Conservation (phyloP, 2,888 invertebrate genomes). For the Liopterus haemorrhoidalis region DNA sequence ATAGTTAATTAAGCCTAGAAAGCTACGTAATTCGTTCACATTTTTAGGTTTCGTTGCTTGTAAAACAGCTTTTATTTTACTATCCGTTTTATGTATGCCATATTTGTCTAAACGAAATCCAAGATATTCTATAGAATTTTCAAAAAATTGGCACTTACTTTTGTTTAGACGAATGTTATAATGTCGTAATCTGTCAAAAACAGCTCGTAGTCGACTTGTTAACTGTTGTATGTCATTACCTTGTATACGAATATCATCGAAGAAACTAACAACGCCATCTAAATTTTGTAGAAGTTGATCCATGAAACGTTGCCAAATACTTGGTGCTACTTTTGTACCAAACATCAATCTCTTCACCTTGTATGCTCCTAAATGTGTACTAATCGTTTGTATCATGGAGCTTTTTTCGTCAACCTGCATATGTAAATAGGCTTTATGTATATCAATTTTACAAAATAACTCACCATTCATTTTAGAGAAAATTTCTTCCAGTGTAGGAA, state of each 20-base stretch:
- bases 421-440: slow-evolving; percentile 22
- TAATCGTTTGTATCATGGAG: slow-evolving; percentile 17
- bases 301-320: slow-evolving; percentile 33
- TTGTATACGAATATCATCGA: slow-evolving; percentile 33
- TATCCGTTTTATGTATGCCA: slow-evolving; percentile 17
- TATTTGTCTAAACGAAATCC: slow-evolving; percentile 23
- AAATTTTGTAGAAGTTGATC: slow-evolving; percentile 31
- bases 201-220: slow-evolving; percentile 2
- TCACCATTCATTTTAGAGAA: slow-evolving; percentile 24
- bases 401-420: slow-evolving; percentile 19
- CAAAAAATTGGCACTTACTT: slow-evolving; percentile 28
- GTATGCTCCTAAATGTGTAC: slow-evolving; percentile 15
- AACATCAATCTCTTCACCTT: slow-evolving; percentile 21
- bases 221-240: slow-evolving; percentile 15
- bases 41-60: slow-evolving; percentile 19
- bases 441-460: slow-evolving; percentile 22
- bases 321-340: slow-evolving; percentile 31
- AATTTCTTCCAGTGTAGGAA: slow-evolving; percentile 22
- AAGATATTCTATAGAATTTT: slow-evolving; percentile 23
- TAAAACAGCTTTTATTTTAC: slow-evolving; percentile 25
- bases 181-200: slow-evolving; percentile 8
- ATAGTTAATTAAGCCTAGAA: slow-evolving; percentile 27
- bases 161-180: slow-evolving; percentile 24
- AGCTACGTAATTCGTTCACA: slow-evolving; percentile 23
- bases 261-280: slow-evolving; percentile 32